Evolutionary conservation across 2,797 vertebrate species (phyloP).

Genomic region (Macropodus opercularis): DNA sequence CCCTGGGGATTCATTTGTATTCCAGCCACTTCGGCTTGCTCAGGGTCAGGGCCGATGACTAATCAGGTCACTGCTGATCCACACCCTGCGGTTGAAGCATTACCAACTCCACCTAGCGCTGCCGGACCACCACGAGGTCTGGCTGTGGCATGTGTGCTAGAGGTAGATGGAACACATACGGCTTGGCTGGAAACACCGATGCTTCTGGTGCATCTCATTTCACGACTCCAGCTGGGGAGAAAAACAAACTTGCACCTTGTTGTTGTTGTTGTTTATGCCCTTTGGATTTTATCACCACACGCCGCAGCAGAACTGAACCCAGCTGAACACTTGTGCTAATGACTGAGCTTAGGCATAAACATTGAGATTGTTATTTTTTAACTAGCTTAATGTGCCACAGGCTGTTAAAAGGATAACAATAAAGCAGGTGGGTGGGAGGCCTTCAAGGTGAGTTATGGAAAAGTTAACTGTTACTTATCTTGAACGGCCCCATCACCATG

Average conservation of each 20-base stretch:
- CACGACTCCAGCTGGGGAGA: constrained; percentile 22
- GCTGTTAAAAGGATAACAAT: constrained; percentile 46
- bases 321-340: constrained; percentile 60
- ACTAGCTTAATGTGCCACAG: constrained; percentile 52
- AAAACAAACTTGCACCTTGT: constrained; percentile 46
- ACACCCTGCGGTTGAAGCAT: constrained; percentile 59
- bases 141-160: constrained; percentile 15
- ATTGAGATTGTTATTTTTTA: constrained; percentile 70
- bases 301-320: constrained; percentile 56
- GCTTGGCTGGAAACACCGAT: constrained; percentile 34
- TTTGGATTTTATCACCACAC: constrained; percentile 45
- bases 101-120: constrained; percentile 57
- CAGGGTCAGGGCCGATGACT: constrained; percentile 70
- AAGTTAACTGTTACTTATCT: constrained; percentile 42
- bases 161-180: constrained; percentile 38
- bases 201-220: constrained; percentile 49
- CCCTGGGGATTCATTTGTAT: constrained; percentile 70
- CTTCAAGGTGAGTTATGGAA: constrained; percentile 23
- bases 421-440: constrained; percentile 33
- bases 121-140: constrained; percentile 56
- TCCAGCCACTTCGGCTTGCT: constrained; percentile 60
- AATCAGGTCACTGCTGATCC: constrained; percentile 69
- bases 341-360: constrained; percentile 71
- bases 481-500: neutral
- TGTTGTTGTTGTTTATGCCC: constrained; percentile 56